phyloP scores from a whole-genome alignment of 2,797 vertebrate genomes.

The Myotis pilosus region DNA sequence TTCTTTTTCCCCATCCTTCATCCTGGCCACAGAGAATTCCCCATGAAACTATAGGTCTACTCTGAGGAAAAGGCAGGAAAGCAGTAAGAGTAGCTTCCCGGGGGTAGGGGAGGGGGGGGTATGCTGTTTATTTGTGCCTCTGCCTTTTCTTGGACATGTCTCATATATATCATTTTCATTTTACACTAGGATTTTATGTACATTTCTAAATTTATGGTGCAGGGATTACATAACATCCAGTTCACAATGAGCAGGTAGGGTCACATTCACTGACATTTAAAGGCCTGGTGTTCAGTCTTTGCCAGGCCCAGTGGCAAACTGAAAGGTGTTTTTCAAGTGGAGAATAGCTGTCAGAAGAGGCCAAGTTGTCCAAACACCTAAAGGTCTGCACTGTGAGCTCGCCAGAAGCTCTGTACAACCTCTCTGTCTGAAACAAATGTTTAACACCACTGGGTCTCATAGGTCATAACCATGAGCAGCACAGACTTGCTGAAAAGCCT shows the following conservation, averaged over 20 bases:
- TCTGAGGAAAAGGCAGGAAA: background rate
- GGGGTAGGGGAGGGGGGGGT: background rate
- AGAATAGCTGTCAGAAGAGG: background rate
- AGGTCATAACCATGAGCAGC: background rate
- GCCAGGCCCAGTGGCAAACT: background rate
- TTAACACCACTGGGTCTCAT: background rate
- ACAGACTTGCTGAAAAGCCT: background rate
- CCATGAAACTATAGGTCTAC: background rate
- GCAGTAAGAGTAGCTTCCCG: background rate
- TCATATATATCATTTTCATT: background rate
- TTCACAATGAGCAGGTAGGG: background rate
- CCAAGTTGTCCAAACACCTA: background rate
- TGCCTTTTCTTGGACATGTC: background rate
- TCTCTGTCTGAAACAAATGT: background rate
- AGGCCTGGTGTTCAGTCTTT: background rate
- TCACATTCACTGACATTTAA: background rate
- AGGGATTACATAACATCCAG: background rate
- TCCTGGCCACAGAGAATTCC: background rate
- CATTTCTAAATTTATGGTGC: background rate
- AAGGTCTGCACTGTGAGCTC: background rate
- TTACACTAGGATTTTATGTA: background rate
- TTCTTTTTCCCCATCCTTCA: background rate
- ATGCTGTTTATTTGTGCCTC: background rate
- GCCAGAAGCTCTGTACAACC: background rate
- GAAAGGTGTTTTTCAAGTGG: background rate